Evolutionary conservation across 2,113 vertebrate genomes (phyloP), one percentile per base, ranked within the genome.

Genomic region (Platanista minor): DNA sequence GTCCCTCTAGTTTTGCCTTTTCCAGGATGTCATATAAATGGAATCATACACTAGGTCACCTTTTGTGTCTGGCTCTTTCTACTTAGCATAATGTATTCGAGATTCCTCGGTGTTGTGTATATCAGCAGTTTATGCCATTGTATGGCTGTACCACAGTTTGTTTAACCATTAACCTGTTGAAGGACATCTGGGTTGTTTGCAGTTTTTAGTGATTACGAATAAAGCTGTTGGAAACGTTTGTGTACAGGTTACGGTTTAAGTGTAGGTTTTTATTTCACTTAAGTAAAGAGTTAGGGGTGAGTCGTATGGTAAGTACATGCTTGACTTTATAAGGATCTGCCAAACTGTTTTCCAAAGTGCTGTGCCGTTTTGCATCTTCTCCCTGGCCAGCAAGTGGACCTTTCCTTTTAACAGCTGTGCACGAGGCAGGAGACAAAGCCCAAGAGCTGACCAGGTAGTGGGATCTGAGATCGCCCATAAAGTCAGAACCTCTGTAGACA

Each of bases 41-140:
- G 25, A 62, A 2, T 15, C 15, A 8, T 3, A 8, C 0, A 0
- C 39, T 4, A 4, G 1, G 25, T 14, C 59, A 0, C 54, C 46
- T 62, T 25, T 1, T 6, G 64, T 15, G 36, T 33, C 61, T n/a
- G 52, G 5, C 14, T 82, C 3, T 39, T 77, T 62, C 71, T 31
- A 8, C 72, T 39, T 8, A 23, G 10, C 57, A 1, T 7, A 5
- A 18, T 0, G 49, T 59, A n/a, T 64, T 31, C 1, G 1, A 20
- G 62, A 20, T 29, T 69, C 61, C 15, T 27, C 10, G 0, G 8
- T 23, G 52, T 13, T 2, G 27, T 3, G n/a, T 31, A 54, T 21
- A 2, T 25, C 6, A 0, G 27, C 1, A 15, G 83, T 57, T 46
- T 20, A 13, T 11, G 59, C 14, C 36, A 6, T 0, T 20, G 52